Conservation (phyloP, 2,113 vertebrate genomes). For the Indicator indicator region DNA sequence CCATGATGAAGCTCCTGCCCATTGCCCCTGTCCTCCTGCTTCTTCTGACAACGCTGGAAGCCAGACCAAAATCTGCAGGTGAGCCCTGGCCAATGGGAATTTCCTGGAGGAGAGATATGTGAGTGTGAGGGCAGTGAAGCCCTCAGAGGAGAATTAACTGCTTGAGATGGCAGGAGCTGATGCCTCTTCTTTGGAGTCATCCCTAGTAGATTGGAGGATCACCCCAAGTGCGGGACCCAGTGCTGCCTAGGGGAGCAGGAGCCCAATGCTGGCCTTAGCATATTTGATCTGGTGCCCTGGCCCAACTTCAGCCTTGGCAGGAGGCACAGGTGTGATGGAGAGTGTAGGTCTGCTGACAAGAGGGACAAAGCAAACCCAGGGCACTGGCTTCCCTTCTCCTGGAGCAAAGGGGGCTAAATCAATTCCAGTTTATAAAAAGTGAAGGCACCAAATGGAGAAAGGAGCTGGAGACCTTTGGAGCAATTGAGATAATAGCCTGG, state of each 20-base stretch:
- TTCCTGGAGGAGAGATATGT: neutral
- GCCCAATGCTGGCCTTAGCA: neutral
- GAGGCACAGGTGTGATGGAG: neutral
- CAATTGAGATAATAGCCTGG: neutral
- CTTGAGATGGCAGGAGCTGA: neutral
- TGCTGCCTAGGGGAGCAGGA: rapidly evolving
- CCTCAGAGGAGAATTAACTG: rapidly evolving
- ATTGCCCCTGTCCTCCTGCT: slow-evolving; percentile 67
- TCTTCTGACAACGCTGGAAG: slow-evolving; percentile 70
- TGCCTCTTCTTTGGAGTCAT: neutral
- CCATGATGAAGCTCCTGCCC: slow-evolving; percentile 70
- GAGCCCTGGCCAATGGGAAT: neutral
- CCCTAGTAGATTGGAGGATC: neutral
- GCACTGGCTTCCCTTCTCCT: neutral
- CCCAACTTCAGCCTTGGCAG: neutral
- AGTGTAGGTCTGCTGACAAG: neutral
- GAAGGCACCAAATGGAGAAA: neutral
- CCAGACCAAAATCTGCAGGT: slow-evolving; percentile 73
- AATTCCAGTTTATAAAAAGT: neutral
- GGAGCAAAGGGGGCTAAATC: neutral
- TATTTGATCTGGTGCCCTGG: neutral
- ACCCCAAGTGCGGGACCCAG: neutral
- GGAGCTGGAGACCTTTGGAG: neutral
- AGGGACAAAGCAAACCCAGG: neutral
- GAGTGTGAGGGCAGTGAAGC: neutral